phyloP scores from a whole-genome alignment of 1,140 invertebrate species.

The Conus betulinus region DNA sequence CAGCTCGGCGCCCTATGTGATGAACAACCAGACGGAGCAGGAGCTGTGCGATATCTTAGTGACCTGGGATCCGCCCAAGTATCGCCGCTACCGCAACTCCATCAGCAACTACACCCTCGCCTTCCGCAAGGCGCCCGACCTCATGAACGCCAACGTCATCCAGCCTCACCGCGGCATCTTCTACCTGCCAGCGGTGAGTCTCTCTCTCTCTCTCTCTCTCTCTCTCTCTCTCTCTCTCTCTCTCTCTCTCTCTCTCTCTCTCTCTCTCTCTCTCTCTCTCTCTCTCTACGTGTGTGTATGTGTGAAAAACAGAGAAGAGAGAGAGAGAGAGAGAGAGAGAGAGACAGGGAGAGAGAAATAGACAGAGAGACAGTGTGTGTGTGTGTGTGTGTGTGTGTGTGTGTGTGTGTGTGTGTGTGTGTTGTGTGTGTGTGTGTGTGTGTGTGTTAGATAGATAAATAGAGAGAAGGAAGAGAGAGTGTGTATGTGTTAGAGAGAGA shows the following conservation, averaged over 20 bases:
- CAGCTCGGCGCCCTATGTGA: not conserved
- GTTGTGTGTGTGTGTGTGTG: too few relatives aligned
- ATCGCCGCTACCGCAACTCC: constrained; percentile 29
- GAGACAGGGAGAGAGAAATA: too few relatives aligned
- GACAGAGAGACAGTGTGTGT: too few relatives aligned
- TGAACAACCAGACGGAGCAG: not conserved
- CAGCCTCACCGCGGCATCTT: not conserved
- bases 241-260: not conserved
- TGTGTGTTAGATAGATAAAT: too few relatives aligned
- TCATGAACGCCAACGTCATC: not conserved
- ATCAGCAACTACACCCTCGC: constrained; percentile 34
- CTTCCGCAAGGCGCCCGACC: constrained; percentile 29
- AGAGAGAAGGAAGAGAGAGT: too few relatives aligned
- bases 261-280: not conserved
- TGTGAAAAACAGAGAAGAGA: too few relatives aligned
- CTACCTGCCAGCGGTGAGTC: constrained; percentile 15
- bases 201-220: constrained; percentile 5
- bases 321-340: too few relatives aligned
- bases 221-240: not conserved
- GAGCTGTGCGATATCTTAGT: constrained; percentile 12
- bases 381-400: too few relatives aligned
- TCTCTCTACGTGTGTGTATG: not conserved
- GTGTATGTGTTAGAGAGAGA: too few relatives aligned
- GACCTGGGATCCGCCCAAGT: constrained; percentile 29
- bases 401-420: too few relatives aligned